Conservation (phyloP, 2,797 vertebrate species). For the Brotogeris chrysoptera region DNA sequence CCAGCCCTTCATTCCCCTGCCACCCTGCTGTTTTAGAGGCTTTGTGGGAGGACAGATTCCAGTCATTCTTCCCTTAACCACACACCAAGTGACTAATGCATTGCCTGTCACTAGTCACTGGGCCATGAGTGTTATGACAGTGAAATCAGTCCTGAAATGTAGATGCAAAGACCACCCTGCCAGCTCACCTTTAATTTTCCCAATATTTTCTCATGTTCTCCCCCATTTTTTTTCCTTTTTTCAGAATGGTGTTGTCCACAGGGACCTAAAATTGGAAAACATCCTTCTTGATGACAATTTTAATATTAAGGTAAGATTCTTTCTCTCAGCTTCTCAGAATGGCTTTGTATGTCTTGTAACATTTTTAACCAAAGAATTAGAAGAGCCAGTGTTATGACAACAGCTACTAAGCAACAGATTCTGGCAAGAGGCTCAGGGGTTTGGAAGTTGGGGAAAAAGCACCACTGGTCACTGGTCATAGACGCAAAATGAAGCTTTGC, state of each 20-base stretch:
- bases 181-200: constrained; percentile 51
- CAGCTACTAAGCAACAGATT: constrained; percentile 41
- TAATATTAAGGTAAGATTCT: constrained; percentile 93
- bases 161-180: constrained; percentile 69
- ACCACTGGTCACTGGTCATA: neutral
- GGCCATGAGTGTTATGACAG: constrained; percentile 57
- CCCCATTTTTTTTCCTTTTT: constrained; percentile 33
- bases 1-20: constrained; percentile 11
- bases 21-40: constrained; percentile 68
- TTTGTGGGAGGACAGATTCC: constrained; percentile 79
- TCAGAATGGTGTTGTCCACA: constrained; percentile 97
- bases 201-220: neutral
- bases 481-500: neutral
- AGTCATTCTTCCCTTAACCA: constrained; percentile 79
- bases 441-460: neutral
- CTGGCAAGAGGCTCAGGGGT: constrained; percentile 12
- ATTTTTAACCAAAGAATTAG: constrained; percentile 12
- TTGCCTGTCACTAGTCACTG: constrained; percentile 64
- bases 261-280: constrained; percentile 99
- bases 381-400: constrained; percentile 47
- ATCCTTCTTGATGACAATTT: constrained; percentile 99
- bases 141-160: constrained; percentile 53
- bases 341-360: constrained; percentile 6
- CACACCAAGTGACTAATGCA: constrained; percentile 79
- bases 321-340: constrained; percentile 11